Evolutionary conservation across 2,797 vertebrate genomes (phyloP).

Genomic region (Sebastes vulpes): DNA sequence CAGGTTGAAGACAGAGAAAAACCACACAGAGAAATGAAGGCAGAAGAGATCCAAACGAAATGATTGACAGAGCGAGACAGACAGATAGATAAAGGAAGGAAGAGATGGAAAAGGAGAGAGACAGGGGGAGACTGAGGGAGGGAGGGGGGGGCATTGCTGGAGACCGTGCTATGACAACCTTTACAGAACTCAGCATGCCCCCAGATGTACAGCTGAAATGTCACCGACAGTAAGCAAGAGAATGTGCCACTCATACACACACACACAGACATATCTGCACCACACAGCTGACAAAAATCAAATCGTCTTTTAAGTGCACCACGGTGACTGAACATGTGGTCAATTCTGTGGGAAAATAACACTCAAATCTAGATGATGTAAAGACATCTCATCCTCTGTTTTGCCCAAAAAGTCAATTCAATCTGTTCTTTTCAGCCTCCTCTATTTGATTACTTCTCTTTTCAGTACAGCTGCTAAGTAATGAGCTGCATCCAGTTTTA

Average conservation of each 20-base stretch:
- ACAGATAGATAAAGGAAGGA: slow-evolving; percentile 6
- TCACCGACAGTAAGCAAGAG: slow-evolving; percentile 59
- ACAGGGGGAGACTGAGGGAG: neutral
- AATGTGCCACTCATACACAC: neutral
- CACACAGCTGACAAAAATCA: slow-evolving; percentile 31
- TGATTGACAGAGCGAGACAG: slow-evolving; percentile 41
- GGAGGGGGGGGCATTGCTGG: slow-evolving; percentile 12
- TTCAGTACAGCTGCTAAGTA: slow-evolving; percentile 8
- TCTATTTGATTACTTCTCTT: slow-evolving; percentile 2
- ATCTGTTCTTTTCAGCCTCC: neutral
- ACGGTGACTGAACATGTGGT: slow-evolving; percentile 14
- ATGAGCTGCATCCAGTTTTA: slow-evolving; percentile 13
- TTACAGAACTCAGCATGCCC: slow-evolving; percentile 65
- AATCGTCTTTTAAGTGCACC: slow-evolving; percentile 11
- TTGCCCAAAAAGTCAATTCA: neutral
- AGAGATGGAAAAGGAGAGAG: neutral
- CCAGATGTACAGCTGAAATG: slow-evolving; percentile 72
- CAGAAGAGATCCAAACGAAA: slow-evolving; percentile 29
- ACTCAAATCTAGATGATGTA: neutral
- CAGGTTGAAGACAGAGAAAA: neutral
- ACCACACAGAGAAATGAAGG: neutral
- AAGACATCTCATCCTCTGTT: slow-evolving; percentile 11
- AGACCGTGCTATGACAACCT: slow-evolving; percentile 73
- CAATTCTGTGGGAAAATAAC: slow-evolving; percentile 23
- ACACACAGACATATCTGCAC: slow-evolving; percentile 29